Percentiles rank a stretch among this genome's conserved stretches.
Conservation (phyloP, 2,888 invertebrate genomes). For the Euproctis similis region DNA sequence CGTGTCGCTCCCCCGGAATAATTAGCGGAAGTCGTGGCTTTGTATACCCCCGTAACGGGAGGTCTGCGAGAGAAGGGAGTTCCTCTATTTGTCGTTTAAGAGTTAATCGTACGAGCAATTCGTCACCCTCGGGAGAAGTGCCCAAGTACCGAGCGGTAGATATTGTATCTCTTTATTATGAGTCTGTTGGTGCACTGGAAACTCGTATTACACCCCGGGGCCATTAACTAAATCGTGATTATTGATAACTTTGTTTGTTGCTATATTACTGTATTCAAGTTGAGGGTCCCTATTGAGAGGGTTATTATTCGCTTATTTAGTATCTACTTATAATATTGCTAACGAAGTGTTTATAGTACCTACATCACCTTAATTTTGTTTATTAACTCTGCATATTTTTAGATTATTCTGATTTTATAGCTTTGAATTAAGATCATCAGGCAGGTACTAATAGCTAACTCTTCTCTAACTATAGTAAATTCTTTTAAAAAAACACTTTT, state of each 20-base stretch:
- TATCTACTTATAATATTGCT: constrained; percentile 2
- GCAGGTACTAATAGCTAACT: no score
- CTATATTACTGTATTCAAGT: constrained; percentile 15
- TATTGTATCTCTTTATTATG: constrained; percentile 74
- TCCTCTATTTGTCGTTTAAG: constrained; percentile 75
- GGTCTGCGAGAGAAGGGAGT: constrained; percentile 62
- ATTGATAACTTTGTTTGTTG: constrained; percentile 65
- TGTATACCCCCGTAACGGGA: constrained; percentile 63
- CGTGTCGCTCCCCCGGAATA: constrained; percentile 63
- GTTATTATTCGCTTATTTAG: constrained; percentile 11
- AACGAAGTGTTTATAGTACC: not conserved
- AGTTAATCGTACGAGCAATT: constrained; percentile 74
- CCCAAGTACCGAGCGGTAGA: constrained; percentile 44
- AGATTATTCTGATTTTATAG: no score
- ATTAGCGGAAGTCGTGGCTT: constrained; percentile 75
- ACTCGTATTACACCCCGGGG: constrained; percentile 43
- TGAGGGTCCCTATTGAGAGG: constrained; percentile 15
- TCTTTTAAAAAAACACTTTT: no score
- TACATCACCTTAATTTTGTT: not conserved
- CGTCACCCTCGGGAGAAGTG: constrained; percentile 71
- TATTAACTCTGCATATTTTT: no score
- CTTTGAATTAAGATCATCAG: no score
- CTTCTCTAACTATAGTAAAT: no score
- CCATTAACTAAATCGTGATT: constrained; percentile 67
- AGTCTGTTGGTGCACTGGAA: constrained; percentile 46